Evolutionary conservation across 2,888 invertebrate genomes (phyloP), one percentile per base, ranked within the genome.

Genomic region (Tetrapedia diversipes): DNA sequence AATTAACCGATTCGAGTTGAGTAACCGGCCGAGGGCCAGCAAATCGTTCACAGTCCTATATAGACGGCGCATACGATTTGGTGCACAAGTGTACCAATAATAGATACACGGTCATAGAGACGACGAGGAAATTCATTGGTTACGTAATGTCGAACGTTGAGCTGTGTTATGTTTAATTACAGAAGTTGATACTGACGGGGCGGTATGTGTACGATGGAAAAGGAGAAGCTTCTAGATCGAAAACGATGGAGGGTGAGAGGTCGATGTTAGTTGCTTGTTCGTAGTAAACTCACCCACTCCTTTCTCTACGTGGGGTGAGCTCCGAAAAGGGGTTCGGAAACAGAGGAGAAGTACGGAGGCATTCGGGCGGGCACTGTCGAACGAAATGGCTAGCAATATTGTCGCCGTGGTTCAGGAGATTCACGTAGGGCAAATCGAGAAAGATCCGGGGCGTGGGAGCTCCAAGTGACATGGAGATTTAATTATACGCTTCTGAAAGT

Each of bases 121-220:
- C 73, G 65, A 77, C 72, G 57, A 34, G 66, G 29, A 43, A 49
- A 22, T 53, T 41, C 60, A n/a, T n/a, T n/a, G 79, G 64, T 67
- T 83, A 84, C 79, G 84, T 88, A 88, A 88, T 87, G 86, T 81
- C 82, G 85, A 85, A 89, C 89, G 90, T 89, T 91, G 91, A 91
- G 90, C 90, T 90, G 90, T 91, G 90, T 91, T 91, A 91, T 91
- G 90, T 91, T 91, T 91, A 91, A 91, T 91, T 91, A 90, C 89
- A 85, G 79, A 81, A 86, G 87, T 88, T 86, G 89, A 91, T 90
- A 91, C 90, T 90, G 91, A 90, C 91, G 90, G 90, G 85, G 89
- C 81, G 90, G 91, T 90, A 91, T 91, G 90, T 84, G 84, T 70
- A 56, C 70, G 72, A 60, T 60, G 66, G 81, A 74, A 67, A 57